Evolutionary conservation across 2,888 invertebrate species (phyloP), one percentile per base, ranked within the genome.

Genomic region (Torymus texanus): DNA sequence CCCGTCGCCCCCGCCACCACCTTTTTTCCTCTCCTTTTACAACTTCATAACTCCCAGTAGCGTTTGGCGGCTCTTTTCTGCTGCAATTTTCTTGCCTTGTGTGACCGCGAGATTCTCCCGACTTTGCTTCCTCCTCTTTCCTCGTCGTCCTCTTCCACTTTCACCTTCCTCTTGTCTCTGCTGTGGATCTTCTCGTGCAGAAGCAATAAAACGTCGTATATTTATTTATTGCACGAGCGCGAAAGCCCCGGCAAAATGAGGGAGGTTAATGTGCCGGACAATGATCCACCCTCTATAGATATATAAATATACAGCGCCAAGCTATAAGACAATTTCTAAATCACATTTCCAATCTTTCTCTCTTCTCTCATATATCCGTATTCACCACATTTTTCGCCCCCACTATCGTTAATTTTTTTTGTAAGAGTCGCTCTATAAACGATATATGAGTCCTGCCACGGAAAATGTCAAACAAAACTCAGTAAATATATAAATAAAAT

Each of bases 51-150:
- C 79, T 79, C 75, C 67, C 76, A 66, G 63, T 56, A 59, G 58
- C 74, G 65, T 76, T 75, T 53, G 67, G 76, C 62, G 63, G 24
- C 76, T 72, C 74, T 78, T 68, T 83, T 58, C 79, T 75, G 62
- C 78, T 71, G 82, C 81, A 82, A 84, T 84, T 84, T 82, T 79
- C 82, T 82, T 80, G 78, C 61, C 76, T 74, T 71, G 71, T 81
- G 79, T 71, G 76, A 81, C 72, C 72, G 77, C 62, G 58, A 70
- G 68, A 73, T 62, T 66, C 51, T 70, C 68, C 14, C 29, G 29
- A 66, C 62, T 78, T 61, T 16, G 41, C 58, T 41, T 67, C 63
- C 71, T 55, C 12, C 41, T 77, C 41, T 21, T 56, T 8, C 50
- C 29, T 63, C 59, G 14, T 70, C 65, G 16, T 62, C 66, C 21